A percentile compares a stretch with the other conserved stretches of the same genome.
These are phyloP conservation scores for Microctonus hyperodae DNA, from an alignment of 2,888 invertebrate genomes.

Conservation along the genomic window DNA sequence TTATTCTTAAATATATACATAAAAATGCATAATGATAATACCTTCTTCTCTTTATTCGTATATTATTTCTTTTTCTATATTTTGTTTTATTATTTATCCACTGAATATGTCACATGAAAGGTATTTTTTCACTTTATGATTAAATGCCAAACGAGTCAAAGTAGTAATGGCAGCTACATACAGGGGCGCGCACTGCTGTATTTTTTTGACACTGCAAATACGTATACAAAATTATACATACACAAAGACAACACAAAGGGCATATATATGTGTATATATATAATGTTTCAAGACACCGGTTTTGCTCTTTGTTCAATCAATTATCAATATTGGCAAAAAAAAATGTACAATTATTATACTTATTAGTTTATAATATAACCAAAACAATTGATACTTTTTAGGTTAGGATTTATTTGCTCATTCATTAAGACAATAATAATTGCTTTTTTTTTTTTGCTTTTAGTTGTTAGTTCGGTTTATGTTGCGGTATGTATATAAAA, in stretches of 20 bases:
- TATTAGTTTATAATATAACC: too few species aligned
- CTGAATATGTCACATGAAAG: neutral
- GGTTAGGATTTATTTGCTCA: neutral
- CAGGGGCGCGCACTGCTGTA: slow-evolving; percentile 49
- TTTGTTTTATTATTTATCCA: neutral
- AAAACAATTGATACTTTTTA: neutral
- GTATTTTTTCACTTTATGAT: slow-evolving; percentile 16
- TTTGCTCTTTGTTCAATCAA: neutral
- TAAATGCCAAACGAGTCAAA: slow-evolving; percentile 37
- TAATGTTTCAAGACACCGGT: neutral
- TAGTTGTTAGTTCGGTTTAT: neutral
- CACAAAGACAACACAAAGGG: slow-evolving; percentile 27
- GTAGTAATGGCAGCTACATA: slow-evolving; percentile 54
- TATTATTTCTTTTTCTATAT: neutral
- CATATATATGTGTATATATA: slow-evolving; percentile 10
- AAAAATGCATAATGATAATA: neutral
- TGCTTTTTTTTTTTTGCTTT: neutral
- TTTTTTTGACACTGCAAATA: slow-evolving; percentile 55
- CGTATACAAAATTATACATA: slow-evolving; percentile 32
- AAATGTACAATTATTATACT: too few species aligned
- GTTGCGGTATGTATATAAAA: slow-evolving; percentile 10
- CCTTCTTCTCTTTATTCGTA: neutral
- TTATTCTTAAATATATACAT: neutral
- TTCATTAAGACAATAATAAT: neutral
- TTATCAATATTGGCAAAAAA: slow-evolving; percentile 17